Conservation (phyloP, 2,113 vertebrate species). For the Hippocampus barbouri region DNA sequence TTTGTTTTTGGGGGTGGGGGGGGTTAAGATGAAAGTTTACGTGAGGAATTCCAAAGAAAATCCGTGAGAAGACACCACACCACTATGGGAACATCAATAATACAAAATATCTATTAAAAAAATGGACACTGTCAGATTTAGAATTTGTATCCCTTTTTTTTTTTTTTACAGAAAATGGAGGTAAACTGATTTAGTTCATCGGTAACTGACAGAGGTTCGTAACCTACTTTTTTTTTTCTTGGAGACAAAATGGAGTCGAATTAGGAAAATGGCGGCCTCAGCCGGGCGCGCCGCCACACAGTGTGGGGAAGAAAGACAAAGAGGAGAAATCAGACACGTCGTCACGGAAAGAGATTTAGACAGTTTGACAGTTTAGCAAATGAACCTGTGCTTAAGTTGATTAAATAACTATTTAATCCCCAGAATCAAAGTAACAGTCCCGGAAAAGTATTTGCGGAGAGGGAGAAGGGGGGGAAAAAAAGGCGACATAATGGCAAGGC, state of each 20-base stretch:
- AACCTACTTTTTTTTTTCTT: slow-evolving; percentile 43
- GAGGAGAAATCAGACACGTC: slow-evolving; percentile 24
- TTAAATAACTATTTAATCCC: slow-evolving; percentile 32
- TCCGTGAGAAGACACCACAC: not conserved
- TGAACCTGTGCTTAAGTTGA: slow-evolving; percentile 22
- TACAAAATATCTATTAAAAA: not conserved
- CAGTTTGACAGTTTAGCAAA: slow-evolving; percentile 44
- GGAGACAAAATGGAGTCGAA: slow-evolving; percentile 71
- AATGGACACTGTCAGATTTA: not conserved
- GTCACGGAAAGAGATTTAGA: slow-evolving; percentile 25
- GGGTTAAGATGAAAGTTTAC: not conserved
- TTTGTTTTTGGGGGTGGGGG: not conserved
- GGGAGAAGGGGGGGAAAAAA: not conserved
- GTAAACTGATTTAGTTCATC: not conserved
- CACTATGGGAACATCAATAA: not conserved
- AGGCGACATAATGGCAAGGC: slow-evolving; percentile 28
- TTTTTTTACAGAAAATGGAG: not conserved
- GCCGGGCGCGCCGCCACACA: slow-evolving; percentile 29
- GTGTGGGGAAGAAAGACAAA: slow-evolving; percentile 15
- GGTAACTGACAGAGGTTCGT: slow-evolving; percentile 9
- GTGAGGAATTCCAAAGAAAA: not conserved
- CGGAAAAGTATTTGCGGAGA: slow-evolving; percentile 12
- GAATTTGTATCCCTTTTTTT: not conserved
- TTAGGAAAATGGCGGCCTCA: slow-evolving; percentile 69
- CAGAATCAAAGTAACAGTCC: slow-evolving; percentile 14